A percentile compares a stretch with the other conserved stretches of the same genome.
Conservation (phyloP, 2,113 vertebrate genomes). For the Amblyornis subalaris region DNA sequence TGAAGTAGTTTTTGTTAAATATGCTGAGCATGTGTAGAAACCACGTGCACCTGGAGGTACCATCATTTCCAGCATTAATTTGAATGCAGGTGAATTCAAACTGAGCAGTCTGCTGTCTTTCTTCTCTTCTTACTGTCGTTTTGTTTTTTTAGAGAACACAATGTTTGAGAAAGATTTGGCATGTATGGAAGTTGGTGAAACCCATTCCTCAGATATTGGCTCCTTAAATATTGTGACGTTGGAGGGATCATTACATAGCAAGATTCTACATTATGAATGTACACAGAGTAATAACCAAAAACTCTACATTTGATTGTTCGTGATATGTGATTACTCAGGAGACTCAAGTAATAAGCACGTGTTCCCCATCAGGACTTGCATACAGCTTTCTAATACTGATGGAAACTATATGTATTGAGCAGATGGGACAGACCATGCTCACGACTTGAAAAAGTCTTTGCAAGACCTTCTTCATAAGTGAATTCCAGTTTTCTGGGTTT, state of each 20-base stretch:
- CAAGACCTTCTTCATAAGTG: neutral
- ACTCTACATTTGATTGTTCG: neutral
- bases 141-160: neutral
- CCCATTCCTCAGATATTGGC: neutral
- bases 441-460: neutral
- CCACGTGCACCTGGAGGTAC: neutral
- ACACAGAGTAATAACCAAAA: neutral
- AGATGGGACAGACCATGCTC: neutral
- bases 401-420: neutral
- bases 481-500: neutral
- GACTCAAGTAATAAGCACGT: neutral
- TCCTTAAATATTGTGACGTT: neutral
- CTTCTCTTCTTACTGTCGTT: neutral
- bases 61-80: neutral
- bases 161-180: neutral
- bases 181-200: neutral
- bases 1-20: neutral
- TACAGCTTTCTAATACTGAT: neutral
- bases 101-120: neutral
- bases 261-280: neutral
- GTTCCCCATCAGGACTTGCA: neutral
- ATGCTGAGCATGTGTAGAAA: neutral
- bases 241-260: neutral
- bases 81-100: neutral
- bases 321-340: neutral